Conservation (phyloP, 2,888 invertebrate genomes). For the Antheraea yamamai region DNA sequence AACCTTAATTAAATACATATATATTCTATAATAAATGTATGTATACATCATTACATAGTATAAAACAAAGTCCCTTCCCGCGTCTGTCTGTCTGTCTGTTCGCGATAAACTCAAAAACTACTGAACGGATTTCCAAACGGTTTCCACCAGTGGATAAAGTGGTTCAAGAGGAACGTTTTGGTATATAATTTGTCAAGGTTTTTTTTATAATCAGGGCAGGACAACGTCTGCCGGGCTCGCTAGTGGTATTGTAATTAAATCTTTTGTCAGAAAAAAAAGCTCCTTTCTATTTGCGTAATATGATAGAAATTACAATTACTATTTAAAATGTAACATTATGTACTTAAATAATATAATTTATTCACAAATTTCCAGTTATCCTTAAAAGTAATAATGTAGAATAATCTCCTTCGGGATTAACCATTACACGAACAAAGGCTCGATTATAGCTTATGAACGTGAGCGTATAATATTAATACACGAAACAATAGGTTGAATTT, state of each 20-base stretch:
- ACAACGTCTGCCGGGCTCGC: too few species aligned
- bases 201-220: too few species aligned
- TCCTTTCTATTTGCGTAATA: neutral
- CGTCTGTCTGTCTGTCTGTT: too few species aligned
- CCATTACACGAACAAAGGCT: neutral
- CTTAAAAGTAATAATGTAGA: neutral
- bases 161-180: too few species aligned
- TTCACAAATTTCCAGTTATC: neutral
- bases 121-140: too few species aligned
- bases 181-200: too few species aligned
- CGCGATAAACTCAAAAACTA: too few species aligned
- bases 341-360: neutral
- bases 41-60: too few species aligned
- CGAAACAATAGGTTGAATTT: constrained; percentile 3
- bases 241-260: neutral
- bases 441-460: neutral
- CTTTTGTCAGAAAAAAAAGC: neutral
- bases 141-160: too few species aligned
- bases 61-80: too few species aligned
- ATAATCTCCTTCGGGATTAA: neutral
- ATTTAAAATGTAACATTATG: neutral
- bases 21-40: neutral
- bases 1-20: neutral
- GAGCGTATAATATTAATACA: constrained; percentile 3
- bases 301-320: neutral